Evolutionary conservation across 2,113 vertebrate genomes (phyloP).

Genomic region (Lagopus muta): DNA sequence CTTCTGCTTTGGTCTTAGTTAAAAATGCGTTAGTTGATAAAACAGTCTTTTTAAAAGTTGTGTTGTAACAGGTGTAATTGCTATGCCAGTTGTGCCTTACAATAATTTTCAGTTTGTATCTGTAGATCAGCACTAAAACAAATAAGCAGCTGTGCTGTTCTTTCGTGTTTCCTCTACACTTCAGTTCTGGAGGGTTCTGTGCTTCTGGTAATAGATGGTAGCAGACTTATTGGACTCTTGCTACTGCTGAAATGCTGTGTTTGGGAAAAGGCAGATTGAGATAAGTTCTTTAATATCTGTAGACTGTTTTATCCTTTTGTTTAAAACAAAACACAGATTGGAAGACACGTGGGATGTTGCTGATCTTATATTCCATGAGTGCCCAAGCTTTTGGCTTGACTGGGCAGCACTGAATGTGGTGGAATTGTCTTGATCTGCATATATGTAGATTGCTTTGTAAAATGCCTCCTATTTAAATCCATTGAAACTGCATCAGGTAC

Average conservation of each 20-base stretch:
- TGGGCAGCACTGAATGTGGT: no score
- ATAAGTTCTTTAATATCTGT: neutral
- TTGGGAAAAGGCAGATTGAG: neutral
- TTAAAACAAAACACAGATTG: neutral
- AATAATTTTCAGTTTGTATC: neutral
- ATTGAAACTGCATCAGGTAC: no score
- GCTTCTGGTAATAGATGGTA: neutral
- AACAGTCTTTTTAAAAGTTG: neutral
- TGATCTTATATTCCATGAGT: neutral
- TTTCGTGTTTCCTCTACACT: conserved; percentile 16
- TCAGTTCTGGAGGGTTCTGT: conserved; percentile 19
- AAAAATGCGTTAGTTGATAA: neutral
- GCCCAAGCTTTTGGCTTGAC: no score
- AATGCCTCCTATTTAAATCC: no score
- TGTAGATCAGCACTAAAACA: neutral
- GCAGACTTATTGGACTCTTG: neutral
- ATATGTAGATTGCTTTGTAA: no score
- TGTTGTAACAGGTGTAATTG: neutral
- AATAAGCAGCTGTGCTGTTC: conserved; percentile 27
- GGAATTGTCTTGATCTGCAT: no score
- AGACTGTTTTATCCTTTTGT: neutral
- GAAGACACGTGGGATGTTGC: neutral
- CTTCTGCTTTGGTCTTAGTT: neutral
- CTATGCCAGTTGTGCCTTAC: neutral
- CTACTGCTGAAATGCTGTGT: conserved; percentile 13